phyloP scores from a whole-genome alignment of 2,113 vertebrate species.

The Scortum barcoo region DNA sequence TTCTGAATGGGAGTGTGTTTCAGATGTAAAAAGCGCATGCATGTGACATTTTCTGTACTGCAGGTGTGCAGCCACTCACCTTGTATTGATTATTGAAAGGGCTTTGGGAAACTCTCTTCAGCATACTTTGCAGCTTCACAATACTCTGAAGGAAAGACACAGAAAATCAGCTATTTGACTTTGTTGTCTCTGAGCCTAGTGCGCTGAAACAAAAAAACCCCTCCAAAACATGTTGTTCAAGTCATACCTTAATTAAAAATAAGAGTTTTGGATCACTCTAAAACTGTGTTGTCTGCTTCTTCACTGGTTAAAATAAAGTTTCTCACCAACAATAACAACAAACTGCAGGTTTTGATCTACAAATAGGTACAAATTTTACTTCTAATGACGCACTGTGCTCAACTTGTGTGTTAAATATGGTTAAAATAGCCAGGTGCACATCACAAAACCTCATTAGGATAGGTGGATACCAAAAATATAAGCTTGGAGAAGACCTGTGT shows the following conservation, averaged over 20 bases:
- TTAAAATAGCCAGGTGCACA: too few relatives aligned
- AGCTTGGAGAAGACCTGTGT: not conserved
- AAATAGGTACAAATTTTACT: not conserved
- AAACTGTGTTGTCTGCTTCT: not conserved
- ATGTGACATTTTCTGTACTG: not conserved
- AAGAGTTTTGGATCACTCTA: not conserved
- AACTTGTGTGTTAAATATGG: not conserved
- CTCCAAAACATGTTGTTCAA: not conserved
- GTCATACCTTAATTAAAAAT: not conserved
- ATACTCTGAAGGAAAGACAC: constrained; percentile 52
- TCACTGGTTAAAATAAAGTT: too few relatives aligned
- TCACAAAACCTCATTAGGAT: too few relatives aligned
- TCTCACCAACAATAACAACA: not conserved
- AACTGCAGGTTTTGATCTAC: not conserved
- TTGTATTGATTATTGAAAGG: constrained; percentile 28
- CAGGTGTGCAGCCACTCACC: constrained; percentile 32
- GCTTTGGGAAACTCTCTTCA: constrained; percentile 63
- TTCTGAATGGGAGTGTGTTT: not conserved
- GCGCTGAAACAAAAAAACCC: too few relatives aligned
- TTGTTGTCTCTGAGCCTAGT: not conserved
- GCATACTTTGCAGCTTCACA: constrained; percentile 54
- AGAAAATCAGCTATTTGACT: not conserved
- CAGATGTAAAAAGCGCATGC: not conserved
- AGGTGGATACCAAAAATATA: not conserved
- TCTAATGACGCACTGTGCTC: not conserved